A percentile compares a stretch with the other conserved stretches of the same genome.
These are phyloP conservation scores for Eremobia ochroleuca DNA, from an alignment of 2,888 invertebrate species.

Conservation along the genomic window DNA sequence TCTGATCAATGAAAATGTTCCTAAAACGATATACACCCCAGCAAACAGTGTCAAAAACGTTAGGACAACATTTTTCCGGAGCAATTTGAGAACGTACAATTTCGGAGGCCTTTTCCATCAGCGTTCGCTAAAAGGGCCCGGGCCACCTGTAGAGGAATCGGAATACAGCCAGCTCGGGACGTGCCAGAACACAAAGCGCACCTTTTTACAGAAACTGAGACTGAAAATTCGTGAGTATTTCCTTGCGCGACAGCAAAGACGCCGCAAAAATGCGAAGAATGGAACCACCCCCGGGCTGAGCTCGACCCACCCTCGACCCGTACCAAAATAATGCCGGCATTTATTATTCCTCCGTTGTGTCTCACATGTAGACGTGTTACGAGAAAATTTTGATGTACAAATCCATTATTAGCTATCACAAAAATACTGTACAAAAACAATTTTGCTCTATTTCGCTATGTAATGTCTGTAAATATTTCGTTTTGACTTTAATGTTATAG, in stretches of 20 bases:
- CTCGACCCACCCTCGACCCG: constrained; percentile 62
- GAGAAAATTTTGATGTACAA: constrained; percentile 69
- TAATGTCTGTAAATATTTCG: constrained; percentile 56
- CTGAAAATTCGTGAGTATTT: constrained; percentile 80
- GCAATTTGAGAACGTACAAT: constrained; percentile 33
- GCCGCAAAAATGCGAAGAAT: constrained; percentile 83
- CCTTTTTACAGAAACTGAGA: constrained; percentile 79
- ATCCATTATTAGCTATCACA: constrained; percentile 69
- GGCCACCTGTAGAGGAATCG: constrained; percentile 81
- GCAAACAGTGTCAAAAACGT: constrained; percentile 19
- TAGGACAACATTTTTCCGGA: constrained; percentile 3
- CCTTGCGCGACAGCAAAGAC: constrained; percentile 77
- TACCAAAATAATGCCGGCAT: constrained; percentile 73
- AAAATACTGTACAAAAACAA: constrained; percentile 60
- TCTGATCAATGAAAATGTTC: constrained; percentile 13
- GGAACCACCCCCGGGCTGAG: constrained; percentile 67
- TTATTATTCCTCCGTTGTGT: constrained; percentile 73
- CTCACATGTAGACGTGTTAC: constrained; percentile 66
- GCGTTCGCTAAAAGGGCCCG: constrained; percentile 66
- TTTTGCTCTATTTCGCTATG: constrained; percentile 37
- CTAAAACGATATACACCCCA: constrained; percentile 15
- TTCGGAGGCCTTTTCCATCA: constrained; percentile 42
- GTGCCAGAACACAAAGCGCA: constrained; percentile 78
- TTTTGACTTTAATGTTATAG: constrained; percentile 45
- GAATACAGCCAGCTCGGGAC: constrained; percentile 75